Percentiles rank a stretch among this genome's conserved stretches.
Evolutionary conservation across 2,797 vertebrate species (phyloP).

Genomic region (Hybognathus amarus): DNA sequence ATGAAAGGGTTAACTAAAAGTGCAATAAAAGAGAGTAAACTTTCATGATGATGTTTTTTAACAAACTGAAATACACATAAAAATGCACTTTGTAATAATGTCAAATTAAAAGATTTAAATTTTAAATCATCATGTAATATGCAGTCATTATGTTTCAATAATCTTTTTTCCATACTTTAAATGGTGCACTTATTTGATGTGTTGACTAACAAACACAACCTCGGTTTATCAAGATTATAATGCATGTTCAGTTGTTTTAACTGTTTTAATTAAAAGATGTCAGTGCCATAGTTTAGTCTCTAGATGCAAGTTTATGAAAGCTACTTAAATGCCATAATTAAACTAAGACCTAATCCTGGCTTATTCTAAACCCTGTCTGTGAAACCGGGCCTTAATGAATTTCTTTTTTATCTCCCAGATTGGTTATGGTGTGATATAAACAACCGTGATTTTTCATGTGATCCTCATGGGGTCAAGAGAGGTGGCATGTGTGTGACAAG

Average conservation of each 20-base stretch:
- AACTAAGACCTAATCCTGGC: no score
- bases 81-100: no score
- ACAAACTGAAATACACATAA: background rate
- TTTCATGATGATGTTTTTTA: background rate
- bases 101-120: background rate
- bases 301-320: no score
- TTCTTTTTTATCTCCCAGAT: background rate
- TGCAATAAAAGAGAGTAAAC: no score
- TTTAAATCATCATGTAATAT: background rate
- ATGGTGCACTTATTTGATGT: background rate
- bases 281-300: no score
- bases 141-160: background rate
- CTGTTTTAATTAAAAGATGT: no score
- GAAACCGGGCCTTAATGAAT: no score
- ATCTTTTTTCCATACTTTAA: background rate
- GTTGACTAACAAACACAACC: background rate
- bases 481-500: slow-evolving; percentile 54
- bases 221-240: no score
- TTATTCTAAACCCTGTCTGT: no score
- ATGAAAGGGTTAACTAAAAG: no score
- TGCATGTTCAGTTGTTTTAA: no score
- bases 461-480: slow-evolving; percentile 57
- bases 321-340: no score
- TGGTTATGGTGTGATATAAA: slow-evolving; percentile 6
- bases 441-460: slow-evolving; percentile 18